A percentile compares a stretch with the other conserved stretches of the same genome.
phyloP scores from a whole-genome alignment of 2,797 vertebrate genomes.

The Eulemur rubriventer region DNA sequence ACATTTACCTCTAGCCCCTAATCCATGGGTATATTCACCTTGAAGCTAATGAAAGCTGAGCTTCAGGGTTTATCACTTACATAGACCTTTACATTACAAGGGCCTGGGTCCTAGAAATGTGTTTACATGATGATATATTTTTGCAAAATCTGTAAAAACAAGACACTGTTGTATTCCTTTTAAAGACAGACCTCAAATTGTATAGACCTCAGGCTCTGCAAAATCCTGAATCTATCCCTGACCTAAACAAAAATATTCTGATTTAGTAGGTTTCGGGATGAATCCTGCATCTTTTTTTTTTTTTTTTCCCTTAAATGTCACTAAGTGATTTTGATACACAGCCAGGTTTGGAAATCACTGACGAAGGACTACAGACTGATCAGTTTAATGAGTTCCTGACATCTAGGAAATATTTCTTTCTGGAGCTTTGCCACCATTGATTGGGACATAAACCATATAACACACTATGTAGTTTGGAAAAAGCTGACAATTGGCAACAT shows the following conservation, averaged over 20 bases:
- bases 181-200: neutral
- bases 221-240: conserved; percentile 4
- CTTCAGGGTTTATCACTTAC: neutral
- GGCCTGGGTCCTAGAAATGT: neutral
- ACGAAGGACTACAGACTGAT: conserved; percentile 36
- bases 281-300: neutral
- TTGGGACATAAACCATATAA: conserved; percentile 63
- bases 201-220: neutral
- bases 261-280: conserved; percentile 11
- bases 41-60: neutral
- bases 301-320: neutral
- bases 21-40: neutral
- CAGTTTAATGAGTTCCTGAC: conserved; percentile 63
- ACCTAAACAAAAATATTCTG: neutral
- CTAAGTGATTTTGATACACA: conserved; percentile 46
- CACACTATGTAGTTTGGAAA: conserved; percentile 58
- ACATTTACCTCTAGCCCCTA: neutral
- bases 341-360: conserved; percentile 57
- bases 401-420: conserved; percentile 66
- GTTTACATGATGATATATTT: neutral
- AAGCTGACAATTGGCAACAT: conserved; percentile 67
- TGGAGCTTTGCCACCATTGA: conserved; percentile 64
- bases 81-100: neutral
- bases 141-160: conserved; percentile 8
- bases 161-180: neutral